These are phyloP conservation scores for Pterocles gutturalis DNA, from an alignment of 2,113 vertebrate species.

Conservation along the genomic window DNA sequence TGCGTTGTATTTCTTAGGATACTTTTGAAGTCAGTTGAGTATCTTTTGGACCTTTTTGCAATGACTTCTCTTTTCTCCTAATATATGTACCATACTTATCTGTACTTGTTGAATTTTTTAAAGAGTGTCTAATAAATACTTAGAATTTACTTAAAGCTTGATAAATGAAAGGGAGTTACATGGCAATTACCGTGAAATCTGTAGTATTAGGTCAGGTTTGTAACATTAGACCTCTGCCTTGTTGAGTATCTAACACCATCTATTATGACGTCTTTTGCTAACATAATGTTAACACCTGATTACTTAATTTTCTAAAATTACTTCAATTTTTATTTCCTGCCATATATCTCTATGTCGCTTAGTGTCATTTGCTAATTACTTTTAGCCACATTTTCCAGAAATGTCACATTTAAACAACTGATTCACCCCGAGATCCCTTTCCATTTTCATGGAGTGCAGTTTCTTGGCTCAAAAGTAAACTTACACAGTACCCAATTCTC, in stretches of 20 bases:
- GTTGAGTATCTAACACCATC: background rate
- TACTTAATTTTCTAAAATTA: constrained; percentile 14
- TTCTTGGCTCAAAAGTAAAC: background rate
- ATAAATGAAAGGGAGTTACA: background rate
- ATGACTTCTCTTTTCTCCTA: background rate
- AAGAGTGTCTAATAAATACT: background rate
- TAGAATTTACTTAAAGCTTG: background rate
- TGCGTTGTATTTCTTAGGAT: background rate
- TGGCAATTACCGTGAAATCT: background rate
- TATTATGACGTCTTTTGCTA: background rate
- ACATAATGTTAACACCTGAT: background rate
- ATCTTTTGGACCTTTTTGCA: background rate
- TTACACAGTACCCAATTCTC: background rate
- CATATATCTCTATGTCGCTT: background rate
- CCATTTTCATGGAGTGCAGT: background rate
- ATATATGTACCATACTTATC: background rate
- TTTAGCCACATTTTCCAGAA: background rate
- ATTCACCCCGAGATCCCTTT: background rate
- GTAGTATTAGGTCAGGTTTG: background rate
- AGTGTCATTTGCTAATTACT: constrained; percentile 2
- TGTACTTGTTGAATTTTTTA: background rate
- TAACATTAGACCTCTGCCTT: background rate
- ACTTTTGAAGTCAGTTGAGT: background rate
- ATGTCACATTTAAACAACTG: background rate
- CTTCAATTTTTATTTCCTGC: constrained; percentile 16